A percentile compares a stretch with the other conserved stretches of the same genome.
These are phyloP conservation scores for Drosophila navojoa DNA, from an alignment of 1,140 invertebrate genomes.

Conservation along the genomic window DNA sequence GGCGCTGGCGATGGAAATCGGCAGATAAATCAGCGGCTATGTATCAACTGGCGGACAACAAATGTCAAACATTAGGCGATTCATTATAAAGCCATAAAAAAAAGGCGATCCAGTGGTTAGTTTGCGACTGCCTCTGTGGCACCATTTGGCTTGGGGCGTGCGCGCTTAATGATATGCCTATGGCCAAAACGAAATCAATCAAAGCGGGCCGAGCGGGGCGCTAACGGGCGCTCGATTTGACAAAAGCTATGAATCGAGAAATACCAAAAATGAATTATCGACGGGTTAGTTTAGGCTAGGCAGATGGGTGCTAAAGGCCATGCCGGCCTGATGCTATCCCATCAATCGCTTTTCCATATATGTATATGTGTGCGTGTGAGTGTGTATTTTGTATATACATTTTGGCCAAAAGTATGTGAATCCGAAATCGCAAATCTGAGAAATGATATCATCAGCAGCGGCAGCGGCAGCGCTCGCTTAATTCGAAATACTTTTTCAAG, in stretches of 20 bases:
- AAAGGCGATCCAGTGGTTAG: conserved; percentile 4
- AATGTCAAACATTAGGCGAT: conserved; percentile 50
- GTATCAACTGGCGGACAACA: conserved; percentile 8
- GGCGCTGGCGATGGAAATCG: not conserved
- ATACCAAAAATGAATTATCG: conserved; percentile 43
- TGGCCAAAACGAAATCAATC: conserved; percentile 46
- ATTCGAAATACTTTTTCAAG: conserved; percentile 61
- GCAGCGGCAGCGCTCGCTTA: conserved; percentile 32
- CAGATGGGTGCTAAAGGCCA: conserved; percentile 3
- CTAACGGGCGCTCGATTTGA: conserved; percentile 40
- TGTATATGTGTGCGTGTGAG: not conserved
- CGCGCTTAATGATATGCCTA: conserved; percentile 64
- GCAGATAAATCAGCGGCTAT: conserved; percentile 26
- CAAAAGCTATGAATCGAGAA: conserved; percentile 30
- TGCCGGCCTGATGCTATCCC: conserved; percentile 9
- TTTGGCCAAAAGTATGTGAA: conserved; percentile 21
- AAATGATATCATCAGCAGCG: conserved; percentile 59
- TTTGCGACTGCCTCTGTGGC: conserved; percentile 20
- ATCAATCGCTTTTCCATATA: conserved; percentile 24
- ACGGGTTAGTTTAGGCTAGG: not conserved
- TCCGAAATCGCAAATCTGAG: conserved; percentile 40
- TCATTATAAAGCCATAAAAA: conserved; percentile 58
- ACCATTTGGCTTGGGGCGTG: conserved; percentile 21
- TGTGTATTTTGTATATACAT: conserved; percentile 12
- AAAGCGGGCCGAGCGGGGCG: conserved; percentile 21